Evolutionary conservation across 2,888 invertebrate species (phyloP).

Genomic region (Gandaritis pyraliata): DNA sequence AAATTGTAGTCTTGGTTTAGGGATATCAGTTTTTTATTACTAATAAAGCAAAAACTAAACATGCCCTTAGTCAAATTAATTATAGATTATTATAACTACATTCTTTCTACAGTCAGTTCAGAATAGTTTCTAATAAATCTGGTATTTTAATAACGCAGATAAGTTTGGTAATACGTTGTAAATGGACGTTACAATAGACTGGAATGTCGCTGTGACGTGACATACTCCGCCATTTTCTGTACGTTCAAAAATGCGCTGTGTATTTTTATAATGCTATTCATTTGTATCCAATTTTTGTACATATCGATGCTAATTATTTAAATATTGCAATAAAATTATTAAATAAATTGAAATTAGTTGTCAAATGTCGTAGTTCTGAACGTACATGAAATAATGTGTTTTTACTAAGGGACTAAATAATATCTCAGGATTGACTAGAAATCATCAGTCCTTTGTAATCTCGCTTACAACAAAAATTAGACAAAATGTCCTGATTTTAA

Average conservation of each 20-base stretch:
- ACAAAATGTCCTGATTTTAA: neutral
- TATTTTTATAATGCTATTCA: conserved; percentile 32
- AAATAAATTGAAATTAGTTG: conserved; percentile 16
- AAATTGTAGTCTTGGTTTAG: too few relatives aligned
- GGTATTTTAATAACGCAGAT: conserved; percentile 24
- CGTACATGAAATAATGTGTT: conserved; percentile 44
- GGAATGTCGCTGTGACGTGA: conserved; percentile 42
- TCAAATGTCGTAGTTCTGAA: conserved; percentile 27
- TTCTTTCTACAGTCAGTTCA: conserved; percentile 21
- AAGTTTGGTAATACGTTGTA: conserved; percentile 27
- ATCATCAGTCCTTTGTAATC: neutral
- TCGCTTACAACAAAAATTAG: neutral
- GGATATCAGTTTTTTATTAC: too few relatives aligned
- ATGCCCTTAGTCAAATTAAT: too few relatives aligned
- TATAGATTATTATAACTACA: neutral
- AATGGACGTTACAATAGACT: conserved; percentile 37
- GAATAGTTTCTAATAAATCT: conserved; percentile 15
- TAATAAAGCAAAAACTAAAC: too few relatives aligned
- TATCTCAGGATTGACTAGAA: too few relatives aligned
- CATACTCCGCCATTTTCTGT: conserved; percentile 35
- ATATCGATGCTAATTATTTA: conserved; percentile 19
- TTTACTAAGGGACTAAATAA: neutral
- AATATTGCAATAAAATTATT: conserved; percentile 24
- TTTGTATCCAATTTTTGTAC: conserved; percentile 26
- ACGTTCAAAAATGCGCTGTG: conserved; percentile 35